phyloP scores from a whole-genome alignment of 2,113 vertebrate genomes.

The Eurypyga helias region DNA sequence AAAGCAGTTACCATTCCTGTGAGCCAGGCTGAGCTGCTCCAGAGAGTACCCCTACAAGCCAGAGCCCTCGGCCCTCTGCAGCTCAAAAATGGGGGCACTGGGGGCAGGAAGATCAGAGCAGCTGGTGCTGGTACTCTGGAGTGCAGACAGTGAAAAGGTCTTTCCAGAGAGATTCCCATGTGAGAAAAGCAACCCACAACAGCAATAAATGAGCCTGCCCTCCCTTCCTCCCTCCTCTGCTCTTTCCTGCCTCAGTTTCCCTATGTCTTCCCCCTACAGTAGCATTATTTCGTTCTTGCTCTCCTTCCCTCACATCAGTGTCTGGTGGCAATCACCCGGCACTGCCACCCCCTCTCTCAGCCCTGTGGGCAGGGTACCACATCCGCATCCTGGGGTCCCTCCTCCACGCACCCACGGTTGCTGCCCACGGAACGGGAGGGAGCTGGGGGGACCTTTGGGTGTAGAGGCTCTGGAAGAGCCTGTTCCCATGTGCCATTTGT shows the following conservation, averaged over 20 bases:
- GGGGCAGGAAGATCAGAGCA: background rate
- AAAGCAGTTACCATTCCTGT: background rate
- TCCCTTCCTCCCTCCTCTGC: background rate
- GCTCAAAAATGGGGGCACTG: background rate
- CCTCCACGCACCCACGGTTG: rapidly evolving
- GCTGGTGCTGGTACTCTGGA: rapidly evolving
- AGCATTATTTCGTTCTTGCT: background rate
- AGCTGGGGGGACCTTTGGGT: background rate
- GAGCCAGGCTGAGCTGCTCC: background rate
- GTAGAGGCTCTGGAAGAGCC: background rate
- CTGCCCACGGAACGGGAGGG: background rate
- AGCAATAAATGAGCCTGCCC: rapidly evolving
- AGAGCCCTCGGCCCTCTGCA: background rate
- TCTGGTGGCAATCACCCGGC: background rate
- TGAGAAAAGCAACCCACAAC: background rate
- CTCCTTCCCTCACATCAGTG: background rate
- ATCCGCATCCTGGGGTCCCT: rapidly evolving
- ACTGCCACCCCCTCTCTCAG: background rate
- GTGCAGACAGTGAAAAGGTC: background rate
- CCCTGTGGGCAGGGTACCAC: background rate
- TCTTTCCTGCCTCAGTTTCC: background rate
- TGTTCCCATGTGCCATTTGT: background rate
- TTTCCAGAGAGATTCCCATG: background rate
- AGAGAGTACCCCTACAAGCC: background rate
- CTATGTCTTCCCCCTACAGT: background rate